Conservation (phyloP, 2,113 vertebrate genomes). For the Gorsachius goisagi region DNA sequence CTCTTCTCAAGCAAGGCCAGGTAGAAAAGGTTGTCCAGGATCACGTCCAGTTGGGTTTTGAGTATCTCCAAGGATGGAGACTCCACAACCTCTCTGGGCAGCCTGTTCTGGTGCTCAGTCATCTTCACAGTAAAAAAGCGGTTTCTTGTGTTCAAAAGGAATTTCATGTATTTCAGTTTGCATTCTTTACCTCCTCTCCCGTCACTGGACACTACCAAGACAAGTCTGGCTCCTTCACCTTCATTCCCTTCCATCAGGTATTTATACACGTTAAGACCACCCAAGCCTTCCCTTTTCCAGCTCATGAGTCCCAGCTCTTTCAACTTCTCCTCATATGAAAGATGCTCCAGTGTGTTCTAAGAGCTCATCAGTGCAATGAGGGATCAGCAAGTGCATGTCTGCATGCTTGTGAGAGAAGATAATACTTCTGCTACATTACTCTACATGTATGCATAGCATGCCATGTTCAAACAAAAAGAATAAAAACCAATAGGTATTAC, state of each 20-base stretch:
- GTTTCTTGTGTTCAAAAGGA: neutral
- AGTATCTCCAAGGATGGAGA: neutral
- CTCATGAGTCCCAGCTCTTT: neutral
- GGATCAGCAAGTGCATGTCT: neutral
- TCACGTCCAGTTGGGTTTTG: neutral
- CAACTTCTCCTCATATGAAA: neutral
- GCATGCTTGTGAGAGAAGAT: neutral
- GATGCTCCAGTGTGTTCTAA: neutral
- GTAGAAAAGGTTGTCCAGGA: neutral
- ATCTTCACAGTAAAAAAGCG: neutral
- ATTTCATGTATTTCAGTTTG: neutral
- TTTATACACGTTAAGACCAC: neutral
- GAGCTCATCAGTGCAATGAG: neutral
- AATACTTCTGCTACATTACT: neutral
- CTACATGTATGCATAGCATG: neutral
- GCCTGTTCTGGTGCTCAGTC: neutral
- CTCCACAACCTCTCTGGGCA: neutral
- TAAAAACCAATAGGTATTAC: conserved; percentile 68
- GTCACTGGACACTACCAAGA: neutral
- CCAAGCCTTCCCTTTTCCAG: neutral
- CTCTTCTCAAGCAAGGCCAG: neutral
- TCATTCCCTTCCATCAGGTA: neutral
- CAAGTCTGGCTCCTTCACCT: neutral
- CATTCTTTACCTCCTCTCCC: neutral
- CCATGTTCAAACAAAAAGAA: neutral